Evolutionary conservation across 2,797 vertebrate genomes (phyloP), one percentile per base, ranked within the genome.

Genomic region (Lagorchestes hirsutus): DNA sequence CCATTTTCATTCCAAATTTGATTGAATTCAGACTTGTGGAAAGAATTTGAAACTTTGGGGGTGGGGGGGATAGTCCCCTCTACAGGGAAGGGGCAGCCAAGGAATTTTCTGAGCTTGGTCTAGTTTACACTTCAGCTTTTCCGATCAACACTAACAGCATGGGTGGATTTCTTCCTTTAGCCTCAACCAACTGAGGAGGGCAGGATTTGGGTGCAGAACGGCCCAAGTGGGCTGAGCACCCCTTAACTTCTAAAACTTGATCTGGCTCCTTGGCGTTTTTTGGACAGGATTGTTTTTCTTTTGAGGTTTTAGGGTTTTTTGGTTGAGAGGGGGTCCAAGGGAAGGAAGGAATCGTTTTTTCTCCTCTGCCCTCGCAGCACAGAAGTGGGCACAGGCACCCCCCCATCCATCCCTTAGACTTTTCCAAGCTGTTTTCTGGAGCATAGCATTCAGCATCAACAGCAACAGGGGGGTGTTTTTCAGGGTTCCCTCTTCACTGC

Each of bases 1-100:
- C 97, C 40, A 0, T 59, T 98, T 98, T 97, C 93, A 92, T 98
- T 98, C 98, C 96, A 82, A 97, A 98, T 97, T 91, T 93, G 22
- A 0, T 55, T 34, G 0, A 55, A 62, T 59, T 97, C 29, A 90
- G 93, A 55, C 94, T 93, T 1, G 0, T 0, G 3, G 96, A 96
- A 95, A 96, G 98, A 95, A 16, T 52, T 46, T 87, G 94, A 92
- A 87, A 46, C 40, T 50, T 0, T 5, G n/a, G 24, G 40, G 22
- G n/a, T 24, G 74, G 74, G 67, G n/a, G 58, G 16, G n/a, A 0
- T 22, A 14, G 24, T 11, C 40, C 74, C 40, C 74, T 87, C 74
- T 27, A 24, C 3, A 3, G 74, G 46, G 40, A 87, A 50, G 74
- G 74, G 74, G 74, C 74, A 87, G 74, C 74, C 74, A 50, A 87